Evolutionary conservation across 2,888 invertebrate species (phyloP), one percentile per base, ranked within the genome.

Genomic region (Protula sp.): DNA sequence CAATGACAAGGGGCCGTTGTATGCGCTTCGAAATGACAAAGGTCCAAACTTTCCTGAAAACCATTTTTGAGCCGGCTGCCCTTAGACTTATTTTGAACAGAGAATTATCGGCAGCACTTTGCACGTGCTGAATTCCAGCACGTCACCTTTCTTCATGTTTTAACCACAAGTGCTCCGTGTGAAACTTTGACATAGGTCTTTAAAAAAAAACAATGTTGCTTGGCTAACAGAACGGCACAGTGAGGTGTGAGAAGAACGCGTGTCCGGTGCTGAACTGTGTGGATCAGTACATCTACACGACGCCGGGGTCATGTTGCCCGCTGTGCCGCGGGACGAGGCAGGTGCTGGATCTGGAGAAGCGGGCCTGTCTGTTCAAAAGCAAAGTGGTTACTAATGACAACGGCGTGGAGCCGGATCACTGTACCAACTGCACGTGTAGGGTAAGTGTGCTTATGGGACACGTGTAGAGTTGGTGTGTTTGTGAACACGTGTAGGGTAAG

Each of bases 221-320:
- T 38, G 9, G 38, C 9, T 38, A 38, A 38, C 38, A 38, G 38
- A 54, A 55, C 50, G 87, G 86, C 19, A 85, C 86, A 57, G 81
- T 93, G 69, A 87, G 87, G 22, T 94, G 94, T 77, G 85, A 87
- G 48, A 92, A 92, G 76, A 87, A 87, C 62, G 91, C 92, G 0
- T 94, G 94, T 72, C 92, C 94, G 0, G 92, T 93, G 4, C 84
- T 94, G 38, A 91, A 92, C 67, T 94, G 94, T 77, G 87, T 88
- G 3, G 81, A 82, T 1, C 84, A 85, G 14, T 86, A 87, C 67
- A 90, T 91, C 73, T 83, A 85, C 61, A 87, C 87, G 58, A 86
- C 87, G 30, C 85, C 87, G 0, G 91, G 90, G 2, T 89, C 91
- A 71, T 94, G 94, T 79, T 95, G 95, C 76, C 85, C 86, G 0